These are phyloP conservation scores for Gadus chalcogrammus DNA, from an alignment of 2,113 vertebrate genomes.

Conservation along the genomic window DNA sequence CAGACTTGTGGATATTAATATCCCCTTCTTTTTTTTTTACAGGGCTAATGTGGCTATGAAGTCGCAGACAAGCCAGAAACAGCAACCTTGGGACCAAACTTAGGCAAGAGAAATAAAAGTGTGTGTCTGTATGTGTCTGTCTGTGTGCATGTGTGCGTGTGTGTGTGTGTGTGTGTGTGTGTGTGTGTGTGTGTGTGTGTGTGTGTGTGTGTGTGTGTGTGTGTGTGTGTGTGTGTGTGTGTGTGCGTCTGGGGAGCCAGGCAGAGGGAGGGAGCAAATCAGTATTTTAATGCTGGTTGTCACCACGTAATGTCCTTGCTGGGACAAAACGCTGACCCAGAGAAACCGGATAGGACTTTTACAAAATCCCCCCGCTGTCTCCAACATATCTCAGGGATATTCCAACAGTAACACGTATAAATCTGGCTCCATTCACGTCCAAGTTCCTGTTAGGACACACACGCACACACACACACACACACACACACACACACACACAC, in stretches of 20 bases:
- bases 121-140: too few relatives aligned
- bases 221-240: too few relatives aligned
- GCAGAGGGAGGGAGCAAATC: conserved; percentile 34
- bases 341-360: conserved; percentile 72
- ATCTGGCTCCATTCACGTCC: conserved; percentile 67
- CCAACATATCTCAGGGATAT: conserved; percentile 65
- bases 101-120: conserved; percentile 25
- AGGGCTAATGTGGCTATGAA: conserved; percentile 17
- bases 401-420: conserved; percentile 72
- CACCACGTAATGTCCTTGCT: conserved; percentile 68
- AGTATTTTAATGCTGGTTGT: conserved; percentile 70
- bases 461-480: conserved; percentile 17
- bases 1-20: too few relatives aligned
- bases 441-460: conserved; percentile 51
- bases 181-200: too few relatives aligned
- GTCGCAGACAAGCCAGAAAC: conserved; percentile 32
- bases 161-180: too few relatives aligned
- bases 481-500: conserved; percentile 19
- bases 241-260: too few relatives aligned
- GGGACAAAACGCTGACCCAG: conserved; percentile 72
- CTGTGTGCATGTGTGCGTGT: too few relatives aligned
- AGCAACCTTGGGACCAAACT: conserved; percentile 45
- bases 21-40: neutral
- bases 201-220: too few relatives aligned
- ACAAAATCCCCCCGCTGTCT: conserved; percentile 62